Evolutionary conservation across 2,888 invertebrate species (phyloP), one percentile per base, ranked within the genome.

Genomic region (Nomada ferruginata): DNA sequence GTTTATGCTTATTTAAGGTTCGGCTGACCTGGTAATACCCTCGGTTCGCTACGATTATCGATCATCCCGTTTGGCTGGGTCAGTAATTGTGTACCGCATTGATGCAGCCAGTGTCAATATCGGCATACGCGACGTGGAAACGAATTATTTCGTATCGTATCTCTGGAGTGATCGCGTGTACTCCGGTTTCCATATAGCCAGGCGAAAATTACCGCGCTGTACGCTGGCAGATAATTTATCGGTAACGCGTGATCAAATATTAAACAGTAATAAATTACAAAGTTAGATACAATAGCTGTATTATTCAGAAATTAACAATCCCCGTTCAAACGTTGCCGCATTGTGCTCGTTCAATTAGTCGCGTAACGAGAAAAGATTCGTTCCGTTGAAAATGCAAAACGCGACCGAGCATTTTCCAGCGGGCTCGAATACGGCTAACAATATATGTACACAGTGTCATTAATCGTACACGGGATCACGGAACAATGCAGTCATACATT

Each of bases 61-160:
- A 80, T 79, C 68, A 83, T 83, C 80, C 60, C 63, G 65, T 70
- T 63, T 23, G 59, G 44, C 64, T 11, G 59, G 60, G 70, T 75
- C 76, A 80, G 80, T 70, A 83, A 76, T 76, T 78, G 57, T 55
- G 66, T 50, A 36, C 70, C 69, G 65, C 59, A 47, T 53, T 52
- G 71, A 70, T 74, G 72, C 60, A 42, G 59, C 72, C 55, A 66
- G 53, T n/a, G 55, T 26, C 59, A 42, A 63, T 78, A 84, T 74
- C 66, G 84, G 71, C 65, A 61, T 52, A 57, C 53, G 52, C 65
- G 53, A 71, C 76, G 83, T 80, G 83, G 57, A 66, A 77, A 80
- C 68, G 70, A 85, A 85, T 85, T 80, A 77, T 85, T 80, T 23
- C 52, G 47, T 36, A 23, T 77, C 36, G 29, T 47, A 29, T 69